Conservation (phyloP, 1,140 invertebrate species). For the Penaeus chinensis region DNA sequence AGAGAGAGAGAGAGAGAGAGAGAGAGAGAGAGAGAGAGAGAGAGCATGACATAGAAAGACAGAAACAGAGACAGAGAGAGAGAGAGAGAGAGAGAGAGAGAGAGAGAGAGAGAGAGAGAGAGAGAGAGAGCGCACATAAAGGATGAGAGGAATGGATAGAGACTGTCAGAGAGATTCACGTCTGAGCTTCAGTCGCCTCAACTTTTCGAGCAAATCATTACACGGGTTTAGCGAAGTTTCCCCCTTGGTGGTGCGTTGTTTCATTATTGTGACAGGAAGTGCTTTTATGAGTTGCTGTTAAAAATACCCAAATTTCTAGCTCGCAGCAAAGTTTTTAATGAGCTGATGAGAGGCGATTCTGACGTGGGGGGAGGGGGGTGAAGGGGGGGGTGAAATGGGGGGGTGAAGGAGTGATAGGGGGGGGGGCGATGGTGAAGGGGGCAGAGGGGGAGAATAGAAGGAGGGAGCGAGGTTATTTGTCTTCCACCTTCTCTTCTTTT, state of each 20-base stretch:
- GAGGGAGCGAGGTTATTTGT: background rate
- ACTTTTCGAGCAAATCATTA: constrained; percentile 53
- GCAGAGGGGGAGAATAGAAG: background rate
- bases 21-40: too few species aligned
- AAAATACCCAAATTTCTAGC: constrained; percentile 56
- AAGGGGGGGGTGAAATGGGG: background rate
- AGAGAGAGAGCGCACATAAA: too few species aligned
- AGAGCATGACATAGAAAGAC: too few species aligned
- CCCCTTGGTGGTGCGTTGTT: constrained; percentile 45
- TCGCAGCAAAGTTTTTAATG: constrained; percentile 54
- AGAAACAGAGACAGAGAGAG: too few species aligned
- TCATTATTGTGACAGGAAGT: constrained; percentile 55
- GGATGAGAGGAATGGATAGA: too few species aligned
- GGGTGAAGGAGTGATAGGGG: background rate
- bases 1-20: too few species aligned
- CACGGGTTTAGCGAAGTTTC: constrained; percentile 40
- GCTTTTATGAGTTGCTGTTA: constrained; percentile 56
- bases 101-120: too few species aligned
- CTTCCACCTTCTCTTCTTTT: background rate
- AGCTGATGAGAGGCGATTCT: constrained; percentile 40
- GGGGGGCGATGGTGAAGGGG: background rate
- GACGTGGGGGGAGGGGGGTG: background rate
- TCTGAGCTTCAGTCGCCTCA: constrained; percentile 7
- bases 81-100: too few species aligned
- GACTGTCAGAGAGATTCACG: too few species aligned